phyloP scores from a whole-genome alignment of 2,888 invertebrate species.

The Clunio marinus region DNA sequence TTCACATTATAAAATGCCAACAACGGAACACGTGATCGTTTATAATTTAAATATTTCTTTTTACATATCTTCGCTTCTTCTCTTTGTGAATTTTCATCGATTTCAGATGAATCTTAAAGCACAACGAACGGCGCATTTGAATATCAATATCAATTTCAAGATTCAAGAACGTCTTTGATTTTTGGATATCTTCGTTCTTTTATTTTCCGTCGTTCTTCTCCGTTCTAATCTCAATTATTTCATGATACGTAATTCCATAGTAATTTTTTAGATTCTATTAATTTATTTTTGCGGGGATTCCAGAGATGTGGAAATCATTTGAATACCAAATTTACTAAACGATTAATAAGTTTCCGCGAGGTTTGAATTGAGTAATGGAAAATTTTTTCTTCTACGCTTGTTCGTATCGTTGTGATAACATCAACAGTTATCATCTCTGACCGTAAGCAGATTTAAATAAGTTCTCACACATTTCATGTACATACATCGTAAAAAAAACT shows the following conservation, averaged over 20 bases:
- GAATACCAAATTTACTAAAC: too few species aligned
- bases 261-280: not conserved
- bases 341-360: too few species aligned
- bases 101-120: not conserved
- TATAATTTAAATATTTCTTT: slow-evolving; percentile 6
- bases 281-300: not conserved
- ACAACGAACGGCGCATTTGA: not conserved
- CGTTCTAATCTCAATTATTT: slow-evolving; percentile 4
- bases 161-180: not conserved
- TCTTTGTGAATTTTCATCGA: not conserved
- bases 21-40: slow-evolving; percentile 15
- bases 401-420: too few species aligned
- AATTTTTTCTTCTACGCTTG: too few species aligned
- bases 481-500: too few species aligned
- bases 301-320: not conserved
- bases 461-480: not conserved
- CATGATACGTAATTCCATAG: not conserved
- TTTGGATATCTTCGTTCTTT: not conserved
- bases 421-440: too few species aligned
- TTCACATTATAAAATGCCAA: not conserved
- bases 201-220: not conserved
- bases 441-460: not conserved
- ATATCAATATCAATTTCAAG: not conserved
- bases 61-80: not conserved
- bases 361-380: too few species aligned